Evolutionary conservation across 2,113 vertebrate species (phyloP), one percentile per base, ranked within the genome.

Genomic region (Pygoscelis antarcticus): DNA sequence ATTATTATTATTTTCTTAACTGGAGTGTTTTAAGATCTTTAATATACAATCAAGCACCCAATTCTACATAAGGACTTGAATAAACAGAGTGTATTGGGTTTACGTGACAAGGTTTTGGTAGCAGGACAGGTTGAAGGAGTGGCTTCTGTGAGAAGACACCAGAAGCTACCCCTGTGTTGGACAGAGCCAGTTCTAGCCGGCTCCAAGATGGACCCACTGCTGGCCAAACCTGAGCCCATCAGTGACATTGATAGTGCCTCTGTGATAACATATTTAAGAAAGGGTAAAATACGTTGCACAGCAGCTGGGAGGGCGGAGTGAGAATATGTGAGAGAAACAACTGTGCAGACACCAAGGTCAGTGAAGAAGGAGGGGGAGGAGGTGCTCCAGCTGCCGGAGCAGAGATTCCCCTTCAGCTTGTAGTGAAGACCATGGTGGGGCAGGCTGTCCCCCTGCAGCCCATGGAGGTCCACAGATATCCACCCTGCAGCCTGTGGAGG

Each of bases 161-260:
- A 84, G 38, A 77, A 81, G 4, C 12, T 77, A 7, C 12, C 13
- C 5, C n/a, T 3, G 2, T 68, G 42, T 46, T 8, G 1, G 11
- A 44, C 21, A 44, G 20, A 62, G 25, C 4, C 27, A 23, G 12
- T 49, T 68, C 38, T 58, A 60, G 2, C 1, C 0, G 0, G 7
- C 18, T 93, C 10, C 25, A 54, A 38, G 54, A 22, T 0, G 1
- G 40, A 46, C 15, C 8, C 2, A 1, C 20, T 5, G 3, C n/a
- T 80, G 29, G 27, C 30, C 32, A 83, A 52, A 60, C 8, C 38
- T 25, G 8, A 44, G 34, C 8, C 25, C 16, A 49, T 46, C 21
- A n/a, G 20, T 2, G 4, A 9, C 5, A 3, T 5, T 65, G 32
- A 23, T 38, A 49, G 17, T 7, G 1, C 11, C 7, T 20, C 20